phyloP scores from a whole-genome alignment of 2,888 invertebrate genomes.

The Drosophila sordidula region DNA sequence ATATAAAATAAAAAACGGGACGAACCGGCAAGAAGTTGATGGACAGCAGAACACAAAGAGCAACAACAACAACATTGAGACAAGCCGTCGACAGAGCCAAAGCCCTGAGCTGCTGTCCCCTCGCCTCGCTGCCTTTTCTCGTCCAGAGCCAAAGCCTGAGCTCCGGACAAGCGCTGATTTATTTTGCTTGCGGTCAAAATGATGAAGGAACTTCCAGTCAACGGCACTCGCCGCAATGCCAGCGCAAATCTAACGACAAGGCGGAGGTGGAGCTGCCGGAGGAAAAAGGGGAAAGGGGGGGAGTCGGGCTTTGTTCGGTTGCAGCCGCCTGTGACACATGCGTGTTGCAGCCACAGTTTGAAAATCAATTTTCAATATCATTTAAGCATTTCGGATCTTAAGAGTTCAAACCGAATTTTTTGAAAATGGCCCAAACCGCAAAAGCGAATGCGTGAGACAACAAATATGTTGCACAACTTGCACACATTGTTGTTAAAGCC shows the following conservation, averaged over 20 bases:
- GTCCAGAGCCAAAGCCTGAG: conserved; percentile 28
- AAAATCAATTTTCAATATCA: conserved; percentile 73
- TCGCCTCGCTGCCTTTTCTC: conserved; percentile 12
- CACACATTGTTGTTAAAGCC: conserved; percentile 39
- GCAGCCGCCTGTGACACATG: conserved; percentile 13
- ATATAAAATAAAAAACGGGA: conserved; percentile 49
- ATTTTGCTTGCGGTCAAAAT: conserved; percentile 77
- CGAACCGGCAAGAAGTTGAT: conserved; percentile 50
- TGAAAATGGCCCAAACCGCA: conserved; percentile 32
- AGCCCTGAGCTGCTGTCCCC: conserved; percentile 18
- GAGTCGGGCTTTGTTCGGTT: not conserved
- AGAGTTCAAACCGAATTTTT: conserved; percentile 10
- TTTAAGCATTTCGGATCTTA: conserved; percentile 46
- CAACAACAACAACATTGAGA: conserved; percentile 31
- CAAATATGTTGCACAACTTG: conserved; percentile 53
- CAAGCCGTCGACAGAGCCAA: conserved; percentile 55
- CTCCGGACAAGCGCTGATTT: conserved; percentile 77
- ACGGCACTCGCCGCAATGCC: conserved; percentile 38
- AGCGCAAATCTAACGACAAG: conserved; percentile 57
- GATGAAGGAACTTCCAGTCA: conserved; percentile 70
- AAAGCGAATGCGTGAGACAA: conserved; percentile 39
- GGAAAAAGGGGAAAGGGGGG: too few relatives aligned
- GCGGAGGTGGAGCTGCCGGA: not conserved
- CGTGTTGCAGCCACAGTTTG: conserved; percentile 16
- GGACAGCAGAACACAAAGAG: conserved; percentile 61